Base-by-base conservation (phyloP, 2,113 vertebrate genomes). In the Microcebus jonahi region DNA sequence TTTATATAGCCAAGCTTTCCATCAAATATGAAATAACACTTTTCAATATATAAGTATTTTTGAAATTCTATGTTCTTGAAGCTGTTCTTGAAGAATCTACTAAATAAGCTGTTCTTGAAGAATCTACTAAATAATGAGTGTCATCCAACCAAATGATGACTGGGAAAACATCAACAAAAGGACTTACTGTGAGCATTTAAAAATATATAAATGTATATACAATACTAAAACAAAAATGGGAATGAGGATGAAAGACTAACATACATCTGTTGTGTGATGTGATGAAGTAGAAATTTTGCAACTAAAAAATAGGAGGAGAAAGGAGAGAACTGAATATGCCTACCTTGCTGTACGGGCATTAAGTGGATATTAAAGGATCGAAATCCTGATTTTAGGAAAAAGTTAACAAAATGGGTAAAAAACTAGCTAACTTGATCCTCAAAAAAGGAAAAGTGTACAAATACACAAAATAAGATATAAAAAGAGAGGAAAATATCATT, bases 41-140 rank as follows among this genome's bases (percentile, higher is more conserved):
- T 82, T 95, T 96, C 27, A 67, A 36, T 53, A 86, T 76, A 50
- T 3, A 91, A 85, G 29, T 45, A 77, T 39, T 76, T 96, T 36
- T 9, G 21, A 25, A 94, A 97, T 88, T 61, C 67, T 68, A 4
- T 36, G 90, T 5, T 11, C 8, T 48, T 71, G 42, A 61, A 80
- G 42, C 6, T 8, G 1, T 77, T 77, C 81, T 86, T 90, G 14
- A 88, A 75, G n/a, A 97, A 45, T 50, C 15, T 92, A 73, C n/a
- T 34, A 34, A 77, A 45, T 45, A 61, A 80, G 42, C 6, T 8
- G 1, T 77, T 77, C 80, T 86, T 90, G 11, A 88, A 75, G 34
- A 97, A 45, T 50, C 15, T 92, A 73, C n/a, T 34, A 34, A 77
- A 84, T 48, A 95, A 75, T 73, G 15, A 88, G 20, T 25, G 92